Percentiles rank a stretch among this genome's conserved stretches.
Evolutionary conservation across 2,888 invertebrate species (phyloP).

Genomic region (Luffia ferchaultella): DNA sequence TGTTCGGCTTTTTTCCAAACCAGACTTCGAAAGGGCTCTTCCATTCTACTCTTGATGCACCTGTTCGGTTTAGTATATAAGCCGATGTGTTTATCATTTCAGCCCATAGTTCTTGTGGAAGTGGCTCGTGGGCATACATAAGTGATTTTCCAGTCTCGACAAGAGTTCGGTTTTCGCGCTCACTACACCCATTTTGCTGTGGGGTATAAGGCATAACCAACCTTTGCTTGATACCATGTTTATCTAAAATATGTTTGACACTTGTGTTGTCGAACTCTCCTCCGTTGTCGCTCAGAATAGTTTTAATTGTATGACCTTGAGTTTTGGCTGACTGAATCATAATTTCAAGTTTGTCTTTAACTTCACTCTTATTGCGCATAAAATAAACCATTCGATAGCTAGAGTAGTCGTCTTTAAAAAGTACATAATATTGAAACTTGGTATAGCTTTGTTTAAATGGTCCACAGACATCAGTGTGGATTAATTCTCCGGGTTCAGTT

Average conservation of each 20-base stretch:
- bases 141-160: constrained; percentile 14
- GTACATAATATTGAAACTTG: constrained; percentile 5
- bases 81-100: too few relatives aligned
- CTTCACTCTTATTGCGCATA: neutral
- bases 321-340: neutral
- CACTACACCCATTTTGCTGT: constrained; percentile 20
- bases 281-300: constrained; percentile 3
- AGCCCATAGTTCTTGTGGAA: constrained; percentile 14
- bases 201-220: constrained; percentile 16
- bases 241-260: neutral
- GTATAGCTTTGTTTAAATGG: constrained; percentile 7
- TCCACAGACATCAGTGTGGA: constrained; percentile 8
- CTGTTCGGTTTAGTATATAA: constrained; percentile 17
- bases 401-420: constrained; percentile 3
- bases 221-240: constrained; percentile 1
- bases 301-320: neutral
- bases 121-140: constrained; percentile 9
- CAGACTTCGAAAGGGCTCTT: constrained; percentile 22
- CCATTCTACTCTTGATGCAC: constrained; percentile 14
- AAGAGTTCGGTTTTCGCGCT: constrained; percentile 16
- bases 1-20: constrained; percentile 13
- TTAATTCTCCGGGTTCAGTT: constrained; percentile 6
- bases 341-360: neutral
- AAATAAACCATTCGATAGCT: neutral
- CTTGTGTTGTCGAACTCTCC: constrained; percentile 3